These are phyloP conservation scores for Abrostola tripartita DNA, from an alignment of 2,888 invertebrate species.

Conservation along the genomic window DNA sequence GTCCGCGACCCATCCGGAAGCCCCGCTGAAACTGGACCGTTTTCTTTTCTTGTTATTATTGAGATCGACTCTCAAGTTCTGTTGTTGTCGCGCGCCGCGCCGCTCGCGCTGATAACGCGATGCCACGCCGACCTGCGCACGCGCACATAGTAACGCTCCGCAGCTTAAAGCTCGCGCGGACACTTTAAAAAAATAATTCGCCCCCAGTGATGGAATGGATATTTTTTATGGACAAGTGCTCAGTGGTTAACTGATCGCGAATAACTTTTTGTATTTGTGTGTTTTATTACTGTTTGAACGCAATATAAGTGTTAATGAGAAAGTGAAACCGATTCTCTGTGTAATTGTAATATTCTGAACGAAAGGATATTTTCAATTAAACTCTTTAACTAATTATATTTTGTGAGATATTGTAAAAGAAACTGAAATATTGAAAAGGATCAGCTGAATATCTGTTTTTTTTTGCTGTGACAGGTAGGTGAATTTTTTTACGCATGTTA, in stretches of 20 bases:
- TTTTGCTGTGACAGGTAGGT: slow-evolving; percentile 67
- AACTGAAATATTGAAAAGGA: slow-evolving; percentile 59
- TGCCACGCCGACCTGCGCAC: slow-evolving; percentile 84
- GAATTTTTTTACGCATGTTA: slow-evolving; percentile 1
- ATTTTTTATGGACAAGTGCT: slow-evolving; percentile 72
- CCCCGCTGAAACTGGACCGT: slow-evolving; percentile 89
- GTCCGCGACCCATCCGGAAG: slow-evolving; percentile 87
- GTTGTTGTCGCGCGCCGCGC: slow-evolving; percentile 87
- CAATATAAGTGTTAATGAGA: slow-evolving; percentile 65
- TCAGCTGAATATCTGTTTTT: slow-evolving; percentile 53
- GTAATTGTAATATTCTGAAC: slow-evolving; percentile 63
- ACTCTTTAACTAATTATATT: slow-evolving; percentile 55
- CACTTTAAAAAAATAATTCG: slow-evolving; percentile 63
- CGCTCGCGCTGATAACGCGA: slow-evolving; percentile 87
- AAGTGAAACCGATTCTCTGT: slow-evolving; percentile 79
- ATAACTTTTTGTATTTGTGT: slow-evolving; percentile 61
- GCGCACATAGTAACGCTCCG: slow-evolving; percentile 76
- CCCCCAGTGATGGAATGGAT: slow-evolving; percentile 81
- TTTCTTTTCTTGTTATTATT: slow-evolving; percentile 89
- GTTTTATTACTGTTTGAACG: slow-evolving; percentile 60
- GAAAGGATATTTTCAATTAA: slow-evolving; percentile 63
- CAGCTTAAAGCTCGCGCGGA: slow-evolving; percentile 81
- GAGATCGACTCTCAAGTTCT: slow-evolving; percentile 87
- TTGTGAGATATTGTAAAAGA: slow-evolving; percentile 52
- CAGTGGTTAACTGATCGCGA: slow-evolving; percentile 71